Percentiles rank a stretch among this genome's conserved stretches.
These are phyloP conservation scores for Hydrophis major DNA, from an alignment of 2,797 vertebrate genomes.

Conservation along the genomic window DNA sequence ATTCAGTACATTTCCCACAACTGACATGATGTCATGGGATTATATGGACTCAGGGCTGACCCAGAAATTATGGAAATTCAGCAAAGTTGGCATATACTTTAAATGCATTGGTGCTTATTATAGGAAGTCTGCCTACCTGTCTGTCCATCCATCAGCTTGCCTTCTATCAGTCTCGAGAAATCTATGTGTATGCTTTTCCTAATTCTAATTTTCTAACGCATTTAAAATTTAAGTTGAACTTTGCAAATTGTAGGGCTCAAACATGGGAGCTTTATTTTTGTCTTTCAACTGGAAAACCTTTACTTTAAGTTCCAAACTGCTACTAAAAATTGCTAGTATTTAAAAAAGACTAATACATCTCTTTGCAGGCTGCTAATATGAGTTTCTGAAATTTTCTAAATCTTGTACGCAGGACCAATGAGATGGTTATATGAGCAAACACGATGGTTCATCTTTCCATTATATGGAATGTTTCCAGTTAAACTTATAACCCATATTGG, in stretches of 20 bases:
- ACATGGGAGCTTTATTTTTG: not conserved
- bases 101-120: not conserved
- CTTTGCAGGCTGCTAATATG: not conserved
- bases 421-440: not conserved
- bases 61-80: not conserved
- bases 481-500: constrained; percentile 74
- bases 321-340: not conserved
- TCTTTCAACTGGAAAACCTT: not conserved
- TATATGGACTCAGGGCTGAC: not conserved
- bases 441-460: constrained; percentile 69
- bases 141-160: not conserved
- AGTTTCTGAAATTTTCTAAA: not conserved
- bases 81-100: not conserved
- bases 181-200: not conserved
- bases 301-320: not conserved
- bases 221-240: not conserved
- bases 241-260: not conserved
- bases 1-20: not conserved
- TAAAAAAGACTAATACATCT: not conserved
- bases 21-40: not conserved
- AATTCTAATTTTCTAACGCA: not conserved
- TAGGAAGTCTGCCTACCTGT: not conserved
- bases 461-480: constrained; percentile 69
- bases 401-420: not conserved
- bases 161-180: not conserved